Conservation (phyloP, 2,888 invertebrate species). For the Tuta absoluta region DNA sequence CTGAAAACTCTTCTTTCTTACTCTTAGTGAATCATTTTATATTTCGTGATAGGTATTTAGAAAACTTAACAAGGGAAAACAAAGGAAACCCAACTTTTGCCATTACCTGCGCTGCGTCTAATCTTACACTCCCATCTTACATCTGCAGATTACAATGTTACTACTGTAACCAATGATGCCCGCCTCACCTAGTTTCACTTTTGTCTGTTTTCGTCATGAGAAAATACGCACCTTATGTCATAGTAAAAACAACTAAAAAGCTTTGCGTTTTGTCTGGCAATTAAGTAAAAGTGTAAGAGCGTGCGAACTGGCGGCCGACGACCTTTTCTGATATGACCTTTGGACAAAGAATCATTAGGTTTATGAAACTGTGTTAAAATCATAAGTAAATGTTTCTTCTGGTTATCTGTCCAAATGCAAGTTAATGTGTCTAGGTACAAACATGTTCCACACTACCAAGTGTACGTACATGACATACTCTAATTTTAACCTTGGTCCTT, state of each 20-base stretch:
- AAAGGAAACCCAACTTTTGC: slow-evolving; percentile 1
- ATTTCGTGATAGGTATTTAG: neutral
- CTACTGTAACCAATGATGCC: slow-evolving; percentile 29
- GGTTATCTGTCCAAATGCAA: too few relatives aligned
- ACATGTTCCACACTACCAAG: too few relatives aligned
- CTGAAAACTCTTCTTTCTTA: neutral
- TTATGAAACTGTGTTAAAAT: neutral
- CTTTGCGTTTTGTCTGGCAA: slow-evolving; percentile 66
- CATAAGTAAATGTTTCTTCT: too few relatives aligned
- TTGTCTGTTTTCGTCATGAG: slow-evolving; percentile 55
- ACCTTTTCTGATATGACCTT: slow-evolving; percentile 39
- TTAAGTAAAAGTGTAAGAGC: slow-evolving; percentile 74
- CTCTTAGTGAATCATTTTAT: neutral
- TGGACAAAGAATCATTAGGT: slow-evolving; percentile 17
- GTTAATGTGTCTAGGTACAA: too few relatives aligned
- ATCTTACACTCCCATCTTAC: neutral
- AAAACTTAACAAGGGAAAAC: slow-evolving; percentile 4
- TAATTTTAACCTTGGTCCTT: too few relatives aligned
- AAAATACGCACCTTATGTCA: slow-evolving; percentile 58
- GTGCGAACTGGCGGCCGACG: slow-evolving; percentile 57
- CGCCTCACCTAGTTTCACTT: slow-evolving; percentile 64
- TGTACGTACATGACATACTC: too few relatives aligned
- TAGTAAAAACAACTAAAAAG: slow-evolving; percentile 63
- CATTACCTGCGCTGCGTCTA: too few relatives aligned
- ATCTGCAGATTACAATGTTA: neutral